Evolutionary conservation across 2,888 invertebrate species (phyloP).

Genomic region (Dynastes grantii): DNA sequence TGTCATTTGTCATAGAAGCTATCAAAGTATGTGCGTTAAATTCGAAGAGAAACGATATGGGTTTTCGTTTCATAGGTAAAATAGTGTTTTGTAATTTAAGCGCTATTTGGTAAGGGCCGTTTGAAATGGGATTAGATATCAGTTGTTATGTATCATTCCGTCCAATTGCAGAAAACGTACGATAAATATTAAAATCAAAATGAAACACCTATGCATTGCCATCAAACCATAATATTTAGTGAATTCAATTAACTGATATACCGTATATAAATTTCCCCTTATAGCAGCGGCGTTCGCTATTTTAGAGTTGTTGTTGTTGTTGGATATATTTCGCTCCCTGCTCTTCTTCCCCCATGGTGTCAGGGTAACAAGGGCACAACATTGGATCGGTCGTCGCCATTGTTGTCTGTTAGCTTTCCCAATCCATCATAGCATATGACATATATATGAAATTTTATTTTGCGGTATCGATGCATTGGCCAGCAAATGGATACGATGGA

Average conservation of each 20-base stretch:
- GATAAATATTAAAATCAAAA: conserved; percentile 65
- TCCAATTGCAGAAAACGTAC: conserved; percentile 57
- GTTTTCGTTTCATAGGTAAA: conserved; percentile 12
- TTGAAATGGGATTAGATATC: conserved; percentile 40
- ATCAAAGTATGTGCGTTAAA: conserved; percentile 7
- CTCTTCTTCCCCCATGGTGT: conserved; percentile 2
- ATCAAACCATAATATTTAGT: conserved; percentile 66
- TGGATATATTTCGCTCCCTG: conserved; percentile 17
- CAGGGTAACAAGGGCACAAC: conserved; percentile 24
- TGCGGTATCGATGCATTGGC: conserved; percentile 69
- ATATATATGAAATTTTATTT: conserved; percentile 70
- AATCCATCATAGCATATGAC: conserved; percentile 69
- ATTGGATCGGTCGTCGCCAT: conserved; percentile 61
- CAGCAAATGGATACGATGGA: conserved; percentile 52
- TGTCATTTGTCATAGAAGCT: neutral
- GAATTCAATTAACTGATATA: conserved; percentile 68
- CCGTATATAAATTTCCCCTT: conserved; percentile 67
- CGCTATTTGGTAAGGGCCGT: conserved; percentile 28
- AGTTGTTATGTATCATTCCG: conserved; percentile 46
- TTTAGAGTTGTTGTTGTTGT: conserved; percentile 18
- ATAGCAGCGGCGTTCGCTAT: conserved; percentile 63
- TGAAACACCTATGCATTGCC: conserved; percentile 62
- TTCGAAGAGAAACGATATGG: conserved; percentile 4
- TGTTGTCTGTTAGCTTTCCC: conserved; percentile 66
- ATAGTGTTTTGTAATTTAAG: conserved; percentile 28